These are phyloP conservation scores for Notodonta dromedarius DNA, from an alignment of 2,888 invertebrate genomes.

Conservation along the genomic window DNA sequence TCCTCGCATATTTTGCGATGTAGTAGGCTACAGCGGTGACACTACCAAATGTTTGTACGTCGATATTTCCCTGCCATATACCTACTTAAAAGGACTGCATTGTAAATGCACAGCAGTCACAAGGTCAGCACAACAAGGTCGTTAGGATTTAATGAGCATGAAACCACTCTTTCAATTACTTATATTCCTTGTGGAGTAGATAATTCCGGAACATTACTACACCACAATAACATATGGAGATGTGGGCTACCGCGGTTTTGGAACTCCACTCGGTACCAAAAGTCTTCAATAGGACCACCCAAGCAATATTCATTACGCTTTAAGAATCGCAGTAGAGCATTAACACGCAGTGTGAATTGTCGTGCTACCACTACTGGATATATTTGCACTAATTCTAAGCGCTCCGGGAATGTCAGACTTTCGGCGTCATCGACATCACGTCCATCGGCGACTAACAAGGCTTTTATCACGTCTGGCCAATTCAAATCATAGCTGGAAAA, in stretches of 20 bases:
- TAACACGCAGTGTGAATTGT: slow-evolving; percentile 13
- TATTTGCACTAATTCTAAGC: slow-evolving; percentile 10
- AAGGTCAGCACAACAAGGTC: no score
- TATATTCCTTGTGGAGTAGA: slow-evolving; percentile 23
- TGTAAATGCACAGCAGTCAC: no score
- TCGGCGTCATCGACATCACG: not conserved
- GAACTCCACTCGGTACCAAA: slow-evolving; percentile 49
- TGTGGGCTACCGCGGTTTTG: slow-evolving; percentile 51
- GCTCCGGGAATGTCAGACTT: slow-evolving; percentile 10
- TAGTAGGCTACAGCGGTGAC: slow-evolving; percentile 49
- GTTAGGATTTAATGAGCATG: slow-evolving; percentile 26
- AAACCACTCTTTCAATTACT: slow-evolving; percentile 37
- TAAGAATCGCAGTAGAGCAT: slow-evolving; percentile 15
- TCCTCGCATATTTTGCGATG: slow-evolving; percentile 43
- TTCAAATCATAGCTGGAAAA: slow-evolving; percentile 42
- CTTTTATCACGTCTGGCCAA: slow-evolving; percentile 51
- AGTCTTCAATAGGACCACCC: slow-evolving; percentile 8
- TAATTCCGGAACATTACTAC: slow-evolving; percentile 27
- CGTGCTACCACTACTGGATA: slow-evolving; percentile 15
- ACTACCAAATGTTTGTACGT: slow-evolving; percentile 50
- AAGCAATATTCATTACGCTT: slow-evolving; percentile 3
- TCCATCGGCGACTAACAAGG: slow-evolving; percentile 31
- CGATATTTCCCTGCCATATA: slow-evolving; percentile 51
- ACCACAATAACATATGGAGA: slow-evolving; percentile 50
- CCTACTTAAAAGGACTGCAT: slow-evolving; percentile 31